Conservation (phyloP, 2,113 vertebrate species). For the Pycnonotus jocosus region DNA sequence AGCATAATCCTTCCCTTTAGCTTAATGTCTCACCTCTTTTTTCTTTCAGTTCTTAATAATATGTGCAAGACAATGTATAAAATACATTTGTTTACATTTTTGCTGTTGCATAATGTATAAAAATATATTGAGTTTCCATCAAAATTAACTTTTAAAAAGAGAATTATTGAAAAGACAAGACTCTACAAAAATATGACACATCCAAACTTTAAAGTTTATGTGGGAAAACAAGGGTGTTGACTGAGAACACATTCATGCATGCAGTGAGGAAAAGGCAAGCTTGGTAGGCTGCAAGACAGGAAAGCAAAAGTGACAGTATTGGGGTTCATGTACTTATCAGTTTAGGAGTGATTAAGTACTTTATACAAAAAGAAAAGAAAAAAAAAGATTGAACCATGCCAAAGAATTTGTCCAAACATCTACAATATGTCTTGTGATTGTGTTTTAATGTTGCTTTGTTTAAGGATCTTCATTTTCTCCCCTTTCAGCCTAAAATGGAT, state of each 20-base stretch:
- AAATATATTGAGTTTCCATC: conserved; percentile 54
- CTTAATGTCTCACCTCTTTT: neutral
- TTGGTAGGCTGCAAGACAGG: neutral
- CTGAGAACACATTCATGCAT: neutral
- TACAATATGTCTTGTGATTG: neutral
- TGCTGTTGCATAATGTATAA: conserved; percentile 15
- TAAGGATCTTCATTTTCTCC: conserved; percentile 43
- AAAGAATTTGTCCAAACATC: neutral
- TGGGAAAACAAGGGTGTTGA: conserved; percentile 1
- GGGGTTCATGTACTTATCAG: neutral
- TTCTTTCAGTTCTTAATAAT: neutral
- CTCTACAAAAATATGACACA: conserved; percentile 20
- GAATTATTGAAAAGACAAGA: neutral
- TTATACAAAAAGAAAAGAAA: neutral
- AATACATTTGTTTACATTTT: conserved; percentile 25
- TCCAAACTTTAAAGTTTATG: neutral
- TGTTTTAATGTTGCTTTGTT: neutral
- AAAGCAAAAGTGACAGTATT: neutral
- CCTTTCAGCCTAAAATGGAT: conserved; percentile 39
- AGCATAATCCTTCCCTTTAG: conserved; percentile 2
- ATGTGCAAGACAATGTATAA: conserved; percentile 12
- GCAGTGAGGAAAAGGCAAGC: neutral
- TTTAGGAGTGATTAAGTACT: neutral
- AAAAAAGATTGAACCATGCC: neutral
- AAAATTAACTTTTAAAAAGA: conserved; percentile 29